phyloP scores from a whole-genome alignment of 2,888 invertebrate species.

The Orchesella flavescens region DNA sequence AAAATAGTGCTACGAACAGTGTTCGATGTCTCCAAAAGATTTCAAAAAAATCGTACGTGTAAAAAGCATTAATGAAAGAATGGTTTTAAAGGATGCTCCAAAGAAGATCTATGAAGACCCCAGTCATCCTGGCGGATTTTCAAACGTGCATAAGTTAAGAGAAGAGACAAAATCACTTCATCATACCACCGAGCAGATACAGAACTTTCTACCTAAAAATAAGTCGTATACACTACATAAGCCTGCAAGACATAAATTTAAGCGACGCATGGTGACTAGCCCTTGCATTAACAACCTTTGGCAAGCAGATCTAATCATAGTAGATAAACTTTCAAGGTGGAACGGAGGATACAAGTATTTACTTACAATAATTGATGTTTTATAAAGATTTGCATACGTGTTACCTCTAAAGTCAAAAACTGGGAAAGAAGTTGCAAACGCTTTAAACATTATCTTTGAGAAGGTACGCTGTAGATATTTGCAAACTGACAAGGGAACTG shows the following conservation, averaged over 20 bases:
- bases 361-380: constrained; percentile 42
- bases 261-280: constrained; percentile 23
- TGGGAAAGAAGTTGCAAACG: constrained; percentile 29
- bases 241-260: constrained; percentile 10
- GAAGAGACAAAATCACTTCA: too few species aligned
- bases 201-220: too few species aligned
- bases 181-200: too few species aligned
- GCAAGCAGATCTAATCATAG: constrained; percentile 43
- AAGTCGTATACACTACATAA: constrained; percentile 46
- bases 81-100: background rate
- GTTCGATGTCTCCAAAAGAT: constrained; percentile 13
- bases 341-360: constrained; percentile 46
- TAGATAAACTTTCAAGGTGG: constrained; percentile 4
- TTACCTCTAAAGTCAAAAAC: constrained; percentile 38
- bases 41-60: constrained; percentile 29
- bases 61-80: background rate
- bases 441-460: constrained; percentile 27
- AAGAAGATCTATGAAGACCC: background rate
- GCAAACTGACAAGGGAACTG: constrained; percentile 39
- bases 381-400: constrained; percentile 1
- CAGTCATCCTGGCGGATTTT: background rate
- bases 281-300: constrained; percentile 31
- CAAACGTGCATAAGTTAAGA: too few species aligned
- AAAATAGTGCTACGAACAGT: background rate
- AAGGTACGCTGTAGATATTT: background rate